These are phyloP conservation scores for Petromus typicus DNA, from an alignment of 2,113 vertebrate species.

Conservation along the genomic window DNA sequence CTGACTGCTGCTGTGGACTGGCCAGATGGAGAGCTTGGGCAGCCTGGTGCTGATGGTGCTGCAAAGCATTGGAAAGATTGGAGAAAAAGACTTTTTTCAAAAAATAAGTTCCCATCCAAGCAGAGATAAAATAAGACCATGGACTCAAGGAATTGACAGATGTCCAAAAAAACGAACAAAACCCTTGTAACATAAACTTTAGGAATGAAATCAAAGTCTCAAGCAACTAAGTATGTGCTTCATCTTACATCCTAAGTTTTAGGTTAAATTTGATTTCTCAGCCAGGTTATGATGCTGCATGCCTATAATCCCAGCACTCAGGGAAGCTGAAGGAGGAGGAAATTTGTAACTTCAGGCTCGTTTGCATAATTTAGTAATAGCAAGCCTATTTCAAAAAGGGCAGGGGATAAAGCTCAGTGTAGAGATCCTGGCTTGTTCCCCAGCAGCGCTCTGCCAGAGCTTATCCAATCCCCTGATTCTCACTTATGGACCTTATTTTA, in stretches of 20 bases:
- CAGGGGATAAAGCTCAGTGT: not conserved
- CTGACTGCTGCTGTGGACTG: conserved; percentile 95
- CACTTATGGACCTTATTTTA: not conserved
- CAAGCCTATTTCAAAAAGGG: not conserved
- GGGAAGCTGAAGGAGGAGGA: not conserved
- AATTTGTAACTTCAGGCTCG: not conserved
- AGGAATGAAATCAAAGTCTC: not conserved
- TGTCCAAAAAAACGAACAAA: not conserved
- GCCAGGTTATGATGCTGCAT: not conserved
- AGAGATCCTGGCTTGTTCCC: not conserved
- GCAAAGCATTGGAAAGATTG: conserved; percentile 32
- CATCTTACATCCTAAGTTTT: not conserved
- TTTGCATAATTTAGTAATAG: not conserved
- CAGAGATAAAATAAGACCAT: not conserved
- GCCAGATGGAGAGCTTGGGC: conserved; percentile 97
- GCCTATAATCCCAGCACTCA: not conserved
- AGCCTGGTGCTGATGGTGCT: conserved; percentile 96
- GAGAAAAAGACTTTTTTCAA: not conserved
- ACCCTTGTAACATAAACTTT: not conserved
- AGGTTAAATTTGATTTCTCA: not conserved
- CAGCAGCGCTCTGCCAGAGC: not conserved
- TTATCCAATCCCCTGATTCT: not conserved
- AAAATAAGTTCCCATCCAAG: not conserved
- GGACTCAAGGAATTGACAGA: not conserved
- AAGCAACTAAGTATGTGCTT: not conserved